A percentile compares a stretch with the other conserved stretches of the same genome.
These are phyloP conservation scores for Mechanitis mazaeus DNA, from an alignment of 2,888 invertebrate species.

Conservation along the genomic window DNA sequence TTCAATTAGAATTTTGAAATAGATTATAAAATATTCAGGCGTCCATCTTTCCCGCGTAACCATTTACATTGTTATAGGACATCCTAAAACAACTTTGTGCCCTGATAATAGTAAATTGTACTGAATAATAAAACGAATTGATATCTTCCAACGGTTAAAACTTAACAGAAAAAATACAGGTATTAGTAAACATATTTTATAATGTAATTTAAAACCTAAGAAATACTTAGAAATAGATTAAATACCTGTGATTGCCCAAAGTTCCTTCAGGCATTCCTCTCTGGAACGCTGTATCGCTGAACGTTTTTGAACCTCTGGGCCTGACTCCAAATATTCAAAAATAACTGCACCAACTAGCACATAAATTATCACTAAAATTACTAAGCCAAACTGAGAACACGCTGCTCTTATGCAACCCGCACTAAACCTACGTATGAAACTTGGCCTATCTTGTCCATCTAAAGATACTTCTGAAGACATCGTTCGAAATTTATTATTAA, in stretches of 20 bases:
- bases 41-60: slow-evolving; percentile 13
- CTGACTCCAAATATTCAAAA: slow-evolving; percentile 85
- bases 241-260: slow-evolving; percentile 89
- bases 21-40: slow-evolving; percentile 14
- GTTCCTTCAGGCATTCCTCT: slow-evolving; percentile 82
- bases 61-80: slow-evolving; percentile 13
- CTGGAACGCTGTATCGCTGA: slow-evolving; percentile 79
- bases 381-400: slow-evolving; percentile 82
- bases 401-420: slow-evolving; percentile 73
- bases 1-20: slow-evolving; percentile 8
- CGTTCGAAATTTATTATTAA: slow-evolving; percentile 25
- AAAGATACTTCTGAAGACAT: slow-evolving; percentile 72
- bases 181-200: neutral
- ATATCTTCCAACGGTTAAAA: neutral
- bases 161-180: slow-evolving; percentile 8
- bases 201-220: neutral
- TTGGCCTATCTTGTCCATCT: slow-evolving; percentile 61
- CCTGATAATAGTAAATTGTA: slow-evolving; percentile 1
- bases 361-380: slow-evolving; percentile 83
- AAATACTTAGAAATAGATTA: slow-evolving; percentile 10
- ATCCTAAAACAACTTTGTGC: slow-evolving; percentile 18
- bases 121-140: neutral
- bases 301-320: slow-evolving; percentile 80
- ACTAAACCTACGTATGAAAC: slow-evolving; percentile 48
- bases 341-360: slow-evolving; percentile 85